Base-by-base conservation (phyloP, 2,888 invertebrate species). In the Drosophila neotestacea region DNA sequence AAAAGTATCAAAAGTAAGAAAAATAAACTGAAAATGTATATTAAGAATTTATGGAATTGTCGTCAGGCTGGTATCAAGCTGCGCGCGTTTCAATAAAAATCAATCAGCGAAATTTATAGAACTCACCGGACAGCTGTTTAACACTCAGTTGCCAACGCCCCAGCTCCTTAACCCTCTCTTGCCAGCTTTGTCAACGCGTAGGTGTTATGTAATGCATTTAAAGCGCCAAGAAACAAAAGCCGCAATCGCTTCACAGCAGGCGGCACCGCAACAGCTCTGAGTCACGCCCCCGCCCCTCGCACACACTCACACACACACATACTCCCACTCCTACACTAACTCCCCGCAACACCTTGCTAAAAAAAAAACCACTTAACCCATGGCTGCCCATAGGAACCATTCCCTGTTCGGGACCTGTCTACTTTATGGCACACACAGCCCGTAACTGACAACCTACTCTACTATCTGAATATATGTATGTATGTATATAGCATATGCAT, bases 21-120 rank as follows among this genome's bases (percentile, higher is more conserved):
- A 54, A 48, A 16, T 28, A 16, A 50, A 36, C 51, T 59, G 41
- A 38, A 32, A 48, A 30, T 41, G 9, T 51, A 28, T 51, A 42
- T 42, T 38, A 47, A 42, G 54, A 73, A 68, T 81, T 74, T 76
- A 89, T 89, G 75, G 70, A 79, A 77, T 77, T 87, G 88, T 87
- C 87, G 71, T 16, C 63, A 16, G 48, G 77, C 79, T 30, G 72
- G 70, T 81, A 66, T 89, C 85, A 79, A 89, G 89, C 88, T 81
- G 85, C 63, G 85, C 85, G 79, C 79, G 77, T 86, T 84, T 85
- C 89, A 87, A 85, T 85, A 85, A 85, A 85, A 85, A 85, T 85
- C 85, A 85, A 89, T 85, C 89, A 87, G 65, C 47, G 51, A 86
- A 86, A 86, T 88, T 88, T 86, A 84, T 84, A 83, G 84, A 85